Evolutionary conservation across 1,140 invertebrate genomes (phyloP), one percentile per base, ranked within the genome.

Genomic region (Caenorhabditis briggsae): DNA sequence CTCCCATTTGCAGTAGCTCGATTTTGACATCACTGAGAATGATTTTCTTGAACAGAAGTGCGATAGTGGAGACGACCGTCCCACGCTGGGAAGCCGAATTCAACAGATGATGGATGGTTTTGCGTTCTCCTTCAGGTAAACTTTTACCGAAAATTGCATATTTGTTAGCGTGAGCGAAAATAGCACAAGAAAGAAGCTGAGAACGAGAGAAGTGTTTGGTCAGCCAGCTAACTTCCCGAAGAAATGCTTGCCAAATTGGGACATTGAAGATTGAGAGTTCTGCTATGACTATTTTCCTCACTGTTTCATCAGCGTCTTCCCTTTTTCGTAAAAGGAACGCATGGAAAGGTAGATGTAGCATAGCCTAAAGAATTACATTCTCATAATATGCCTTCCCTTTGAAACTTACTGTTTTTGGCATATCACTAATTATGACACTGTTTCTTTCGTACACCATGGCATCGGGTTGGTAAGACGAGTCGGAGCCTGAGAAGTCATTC

Each of bases 191-290:
- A 11, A 78, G 46, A 7, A 78, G 46, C 12, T 78, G 70, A 2
- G 70, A 78, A 5, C 70, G 70, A 23, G 70, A 78, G 46, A 78
- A 53, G 8, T 33, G 70, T 12, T 9, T 0, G 46, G 70, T 6
- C 0, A 78, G 70, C 70, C 70, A 78, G 20, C n/a, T 7, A 50
- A 78, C 46, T 53, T 78, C 70, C 12, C 70, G 70, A 9, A 78
- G 46, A 46, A 78, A 78, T 11, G 43, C 33, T 78, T 78, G 70
- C 70, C 70, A 78, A 23, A 78, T 53, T 78, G 70, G 70, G 14
- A 78, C 70, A 14, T 78, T 78, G 46, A 78, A 78, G n/a, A 78
- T 78, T 11, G 70, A 78, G 8, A 78, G n/a, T 78, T 78, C 70
- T 12, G 46, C 70, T 53, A 53, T 78, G 3, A 78, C 70, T 20